These are phyloP conservation scores for Cheilosia urbana DNA, from an alignment of 2,888 invertebrate species.

Conservation along the genomic window DNA sequence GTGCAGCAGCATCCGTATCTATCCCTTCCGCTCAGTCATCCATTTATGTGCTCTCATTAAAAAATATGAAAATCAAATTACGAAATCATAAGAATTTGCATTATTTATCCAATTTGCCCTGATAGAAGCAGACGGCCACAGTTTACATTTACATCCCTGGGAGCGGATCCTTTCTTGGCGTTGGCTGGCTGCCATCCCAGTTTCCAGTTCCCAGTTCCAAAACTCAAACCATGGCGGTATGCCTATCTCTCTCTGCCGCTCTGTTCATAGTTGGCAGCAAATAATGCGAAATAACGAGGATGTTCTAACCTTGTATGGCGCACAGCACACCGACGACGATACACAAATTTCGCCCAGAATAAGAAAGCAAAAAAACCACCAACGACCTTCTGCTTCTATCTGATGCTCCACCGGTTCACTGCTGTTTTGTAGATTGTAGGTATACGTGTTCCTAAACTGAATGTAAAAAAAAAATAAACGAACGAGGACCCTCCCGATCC, in stretches of 20 bases:
- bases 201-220: no score
- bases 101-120: conserved; percentile 72
- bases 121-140: conserved; percentile 8
- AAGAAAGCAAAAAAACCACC: conserved; percentile 28
- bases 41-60: conserved; percentile 71
- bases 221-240: no score
- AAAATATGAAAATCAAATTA: conserved; percentile 76
- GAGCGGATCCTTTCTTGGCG: neutral
- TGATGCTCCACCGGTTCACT: conserved; percentile 1
- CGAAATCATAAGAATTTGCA: conserved; percentile 75
- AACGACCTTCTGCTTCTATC: conserved; percentile 55
- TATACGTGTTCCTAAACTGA: conserved; percentile 61
- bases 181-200: neutral
- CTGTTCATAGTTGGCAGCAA: conserved; percentile 37
- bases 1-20: neutral
- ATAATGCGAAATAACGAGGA: conserved; percentile 68
- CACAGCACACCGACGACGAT: conserved; percentile 38
- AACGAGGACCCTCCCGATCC: conserved; percentile 67
- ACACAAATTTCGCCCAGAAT: conserved; percentile 2
- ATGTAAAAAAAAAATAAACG: conserved; percentile 17
- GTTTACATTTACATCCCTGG: neutral
- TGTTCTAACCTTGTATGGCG: conserved; percentile 71
- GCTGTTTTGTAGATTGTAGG: neutral
- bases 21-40: conserved; percentile 64
- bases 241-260: conserved; percentile 35